A percentile compares a stretch with the other conserved stretches of the same genome.
These are phyloP conservation scores for Paedocypris sp. DNA, from an alignment of 2,113 vertebrate species.

Conservation along the genomic window DNA sequence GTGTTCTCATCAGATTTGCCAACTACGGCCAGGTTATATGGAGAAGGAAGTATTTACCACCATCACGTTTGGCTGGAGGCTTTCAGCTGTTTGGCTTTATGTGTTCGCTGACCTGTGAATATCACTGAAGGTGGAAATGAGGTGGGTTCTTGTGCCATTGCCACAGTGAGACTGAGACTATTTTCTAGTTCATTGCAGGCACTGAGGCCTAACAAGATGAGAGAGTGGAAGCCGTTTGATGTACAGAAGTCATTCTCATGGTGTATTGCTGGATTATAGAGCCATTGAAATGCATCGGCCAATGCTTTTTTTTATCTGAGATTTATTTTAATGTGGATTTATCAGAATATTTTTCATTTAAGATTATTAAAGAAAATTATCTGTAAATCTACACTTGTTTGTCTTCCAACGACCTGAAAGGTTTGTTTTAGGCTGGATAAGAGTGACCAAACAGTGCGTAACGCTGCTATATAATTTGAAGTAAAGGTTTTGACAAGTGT, in stretches of 20 bases:
- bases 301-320: neutral
- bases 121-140: slow-evolving; percentile 23
- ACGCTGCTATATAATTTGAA: slow-evolving; percentile 7
- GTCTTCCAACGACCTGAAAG: too few species aligned
- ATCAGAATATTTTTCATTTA: too few species aligned
- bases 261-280: neutral
- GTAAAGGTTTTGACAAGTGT: slow-evolving; percentile 38
- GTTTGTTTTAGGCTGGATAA: neutral
- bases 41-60: too few species aligned
- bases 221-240: slow-evolving; percentile 24
- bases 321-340: too few species aligned
- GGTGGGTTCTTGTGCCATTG: slow-evolving; percentile 24
- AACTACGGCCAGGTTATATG: too few species aligned
- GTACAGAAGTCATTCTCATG: slow-evolving; percentile 10
- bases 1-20: too few species aligned
- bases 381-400: too few species aligned
- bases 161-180: slow-evolving; percentile 31
- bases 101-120: slow-evolving; percentile 41
- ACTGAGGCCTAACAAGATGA: slow-evolving; percentile 31
- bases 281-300: neutral
- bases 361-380: too few species aligned
- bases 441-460: too few species aligned
- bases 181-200: slow-evolving; percentile 40
- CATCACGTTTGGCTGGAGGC: too few species aligned
- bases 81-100: slow-evolving; percentile 12